A percentile compares a stretch with the other conserved stretches of the same genome.
Conservation (phyloP, 2,113 vertebrate genomes). For the Zosterops pallidus region DNA sequence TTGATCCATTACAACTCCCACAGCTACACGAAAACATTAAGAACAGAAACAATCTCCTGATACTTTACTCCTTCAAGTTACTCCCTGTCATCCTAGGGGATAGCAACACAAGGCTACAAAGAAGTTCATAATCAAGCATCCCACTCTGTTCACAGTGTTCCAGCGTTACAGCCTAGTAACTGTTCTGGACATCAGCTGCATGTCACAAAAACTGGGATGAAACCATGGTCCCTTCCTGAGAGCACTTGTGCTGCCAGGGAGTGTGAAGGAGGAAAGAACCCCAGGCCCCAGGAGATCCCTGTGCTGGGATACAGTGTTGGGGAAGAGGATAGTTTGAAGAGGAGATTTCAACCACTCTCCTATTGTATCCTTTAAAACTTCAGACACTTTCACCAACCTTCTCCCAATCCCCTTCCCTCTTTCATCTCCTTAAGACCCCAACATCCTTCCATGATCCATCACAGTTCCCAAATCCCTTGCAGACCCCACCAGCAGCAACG, state of each 20-base stretch:
- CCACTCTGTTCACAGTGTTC: neutral
- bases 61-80: neutral
- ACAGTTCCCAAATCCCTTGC: neutral
- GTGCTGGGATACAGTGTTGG: neutral
- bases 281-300: neutral
- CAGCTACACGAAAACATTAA: neutral
- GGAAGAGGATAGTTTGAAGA: neutral
- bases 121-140: neutral
- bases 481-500: neutral
- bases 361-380: neutral
- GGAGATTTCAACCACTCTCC: neutral
- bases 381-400: fast-evolving
- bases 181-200: neutral
- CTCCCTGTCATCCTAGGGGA: neutral
- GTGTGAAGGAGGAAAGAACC: neutral
- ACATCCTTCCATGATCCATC: neutral
- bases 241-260: neutral
- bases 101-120: neutral
- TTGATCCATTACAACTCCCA: neutral
- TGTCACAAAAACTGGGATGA: neutral
- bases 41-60: neutral
- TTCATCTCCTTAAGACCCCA: neutral
- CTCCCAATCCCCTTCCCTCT: neutral
- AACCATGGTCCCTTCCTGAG: neutral
- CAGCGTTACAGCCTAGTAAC: neutral